These are phyloP conservation scores for Pampus argenteus DNA, from an alignment of 2,797 vertebrate species.

Conservation along the genomic window DNA sequence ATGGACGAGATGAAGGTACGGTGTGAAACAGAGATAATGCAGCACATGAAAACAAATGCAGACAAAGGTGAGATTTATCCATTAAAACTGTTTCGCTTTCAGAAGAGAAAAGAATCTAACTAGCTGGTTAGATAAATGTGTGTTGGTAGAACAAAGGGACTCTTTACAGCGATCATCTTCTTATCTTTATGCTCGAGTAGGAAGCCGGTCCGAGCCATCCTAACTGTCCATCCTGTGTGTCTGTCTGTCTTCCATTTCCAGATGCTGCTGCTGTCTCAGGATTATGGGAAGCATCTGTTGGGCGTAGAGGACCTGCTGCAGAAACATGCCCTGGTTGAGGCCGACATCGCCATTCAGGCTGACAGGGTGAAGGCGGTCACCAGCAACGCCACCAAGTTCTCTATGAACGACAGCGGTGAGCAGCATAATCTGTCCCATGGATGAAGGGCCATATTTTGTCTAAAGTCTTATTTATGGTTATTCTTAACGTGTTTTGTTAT, in stretches of 20 bases:
- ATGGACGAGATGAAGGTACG: constrained; percentile 97
- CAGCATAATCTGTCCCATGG: background rate
- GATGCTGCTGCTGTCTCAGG: constrained; percentile 95
- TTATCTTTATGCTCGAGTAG: constrained; percentile 71
- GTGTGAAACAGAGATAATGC: too few relatives aligned
- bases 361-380: constrained; percentile 93
- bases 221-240: background rate
- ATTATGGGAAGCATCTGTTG: constrained; percentile 95
- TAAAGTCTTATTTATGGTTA: background rate
- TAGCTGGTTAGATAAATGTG: too few relatives aligned
- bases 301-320: constrained; percentile 96
- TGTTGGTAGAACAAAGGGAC: too few relatives aligned
- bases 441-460: background rate
- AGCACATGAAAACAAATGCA: too few relatives aligned
- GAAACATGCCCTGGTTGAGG: constrained; percentile 94
- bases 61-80: too few relatives aligned
- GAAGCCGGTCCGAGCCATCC: constrained; percentile 86
- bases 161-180: constrained; percentile 61
- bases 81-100: too few relatives aligned
- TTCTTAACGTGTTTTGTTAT: background rate
- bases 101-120: too few relatives aligned
- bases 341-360: constrained; percentile 93
- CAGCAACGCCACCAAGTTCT: constrained; percentile 90
- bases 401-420: constrained; percentile 88
- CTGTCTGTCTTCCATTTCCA: constrained; percentile 57